Percentiles rank a stretch among this genome's conserved stretches.
Evolutionary conservation across 2,797 vertebrate genomes (phyloP).

Genomic region (Acipenser oxyrinchus): DNA sequence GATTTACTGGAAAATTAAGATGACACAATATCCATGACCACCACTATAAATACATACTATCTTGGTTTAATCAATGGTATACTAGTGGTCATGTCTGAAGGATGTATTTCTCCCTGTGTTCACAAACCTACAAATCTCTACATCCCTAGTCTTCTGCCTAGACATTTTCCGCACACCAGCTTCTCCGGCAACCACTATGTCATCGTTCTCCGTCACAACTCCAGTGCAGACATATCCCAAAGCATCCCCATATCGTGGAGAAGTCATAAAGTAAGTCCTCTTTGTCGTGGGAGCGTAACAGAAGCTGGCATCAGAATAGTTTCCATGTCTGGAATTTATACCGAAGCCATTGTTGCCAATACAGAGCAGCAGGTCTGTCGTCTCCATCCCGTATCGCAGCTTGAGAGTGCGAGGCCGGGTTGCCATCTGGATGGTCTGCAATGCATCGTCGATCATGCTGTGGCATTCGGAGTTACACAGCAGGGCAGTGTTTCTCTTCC

Average conservation of each 20-base stretch:
- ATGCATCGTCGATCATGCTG: slow-evolving; percentile 65
- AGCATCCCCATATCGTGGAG: slow-evolving; percentile 65
- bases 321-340: slow-evolving; percentile 62
- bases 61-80: background rate
- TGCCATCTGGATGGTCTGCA: slow-evolving; percentile 57
- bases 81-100: no score
- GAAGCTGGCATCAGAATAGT: slow-evolving; percentile 71
- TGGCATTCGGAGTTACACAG: slow-evolving; percentile 64
- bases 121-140: slow-evolving; percentile 77
- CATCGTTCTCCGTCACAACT: slow-evolving; percentile 68
- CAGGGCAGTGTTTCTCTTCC: slow-evolving; percentile 68
- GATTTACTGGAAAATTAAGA: no score
- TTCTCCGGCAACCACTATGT: slow-evolving; percentile 70
- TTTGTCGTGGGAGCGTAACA: slow-evolving; percentile 61
- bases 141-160: slow-evolving; percentile 60
- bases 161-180: slow-evolving; percentile 55
- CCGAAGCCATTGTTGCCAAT: slow-evolving; percentile 68
- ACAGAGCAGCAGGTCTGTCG: slow-evolving; percentile 72
- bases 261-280: slow-evolving; percentile 72
- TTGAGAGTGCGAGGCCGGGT: slow-evolving; percentile 47
- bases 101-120: background rate
- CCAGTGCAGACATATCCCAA: slow-evolving; percentile 65
- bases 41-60: background rate
- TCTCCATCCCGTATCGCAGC: slow-evolving; percentile 83
- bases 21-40: no score